These are phyloP conservation scores for Protaetia brevitarsis DNA, from an alignment of 1,140 invertebrate species.

Conservation along the genomic window DNA sequence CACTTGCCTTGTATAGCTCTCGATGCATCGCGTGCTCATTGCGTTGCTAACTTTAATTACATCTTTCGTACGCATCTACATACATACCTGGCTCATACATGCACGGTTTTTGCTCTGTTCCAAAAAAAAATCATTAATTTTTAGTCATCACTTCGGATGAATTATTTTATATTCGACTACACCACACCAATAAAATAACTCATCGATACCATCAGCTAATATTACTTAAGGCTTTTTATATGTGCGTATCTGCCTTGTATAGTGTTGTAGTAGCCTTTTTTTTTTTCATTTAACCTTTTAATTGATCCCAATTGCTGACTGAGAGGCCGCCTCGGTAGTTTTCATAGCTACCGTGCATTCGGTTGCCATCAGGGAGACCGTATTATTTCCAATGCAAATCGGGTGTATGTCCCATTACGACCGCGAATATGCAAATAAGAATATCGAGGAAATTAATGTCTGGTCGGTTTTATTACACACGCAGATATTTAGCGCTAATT, in stretches of 20 bases:
- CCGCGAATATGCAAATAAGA: background rate
- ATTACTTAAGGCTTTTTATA: background rate
- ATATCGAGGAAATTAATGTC: background rate
- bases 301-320: background rate
- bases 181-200: background rate
- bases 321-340: background rate
- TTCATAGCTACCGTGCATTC: background rate
- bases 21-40: background rate
- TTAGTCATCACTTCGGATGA: background rate
- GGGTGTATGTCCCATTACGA: background rate
- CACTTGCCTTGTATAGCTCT: background rate
- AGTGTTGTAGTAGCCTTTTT: background rate
- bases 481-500: too few species aligned
- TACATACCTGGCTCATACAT: background rate
- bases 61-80: too few species aligned
- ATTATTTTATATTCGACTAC: too few species aligned
- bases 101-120: background rate
- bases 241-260: background rate
- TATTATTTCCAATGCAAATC: slow-evolving; percentile 4
- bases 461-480: too few species aligned
- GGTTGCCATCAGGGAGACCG: too few species aligned
- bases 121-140: background rate
- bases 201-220: background rate
- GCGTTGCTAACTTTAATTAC: background rate
- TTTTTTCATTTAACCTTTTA: slow-evolving; percentile 9